A percentile compares a stretch with the other conserved stretches of the same genome.
phyloP scores from a whole-genome alignment of 1,140 invertebrate species.

The Euwallacea similis region DNA sequence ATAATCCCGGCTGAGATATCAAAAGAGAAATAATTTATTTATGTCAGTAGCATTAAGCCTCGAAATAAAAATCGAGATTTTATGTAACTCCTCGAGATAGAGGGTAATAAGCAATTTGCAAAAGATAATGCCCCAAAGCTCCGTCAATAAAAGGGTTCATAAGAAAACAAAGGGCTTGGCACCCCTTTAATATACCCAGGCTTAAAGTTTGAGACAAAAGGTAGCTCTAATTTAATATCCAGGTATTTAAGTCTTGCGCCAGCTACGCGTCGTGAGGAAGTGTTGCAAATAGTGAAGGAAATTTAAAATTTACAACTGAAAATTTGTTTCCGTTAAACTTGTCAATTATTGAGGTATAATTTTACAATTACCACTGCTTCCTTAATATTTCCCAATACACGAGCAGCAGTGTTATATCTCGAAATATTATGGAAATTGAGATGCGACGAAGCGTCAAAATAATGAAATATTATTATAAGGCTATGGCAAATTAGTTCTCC shows the following conservation, averaged over 20 bases:
- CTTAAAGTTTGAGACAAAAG: conserved; percentile 30
- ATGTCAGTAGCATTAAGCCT: background rate
- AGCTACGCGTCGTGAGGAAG: too few relatives aligned
- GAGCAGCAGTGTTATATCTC: too few relatives aligned
- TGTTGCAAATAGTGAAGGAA: too few relatives aligned
- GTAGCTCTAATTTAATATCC: conserved; percentile 36
- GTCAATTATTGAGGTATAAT: too few relatives aligned
- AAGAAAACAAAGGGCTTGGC: conserved; percentile 35
- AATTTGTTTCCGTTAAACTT: too few relatives aligned
- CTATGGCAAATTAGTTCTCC: conserved; percentile 12
- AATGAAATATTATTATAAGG: conserved; percentile 10
- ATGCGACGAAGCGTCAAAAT: conserved; percentile 4
- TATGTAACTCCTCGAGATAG: conserved; percentile 12
- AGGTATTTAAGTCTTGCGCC: background rate
- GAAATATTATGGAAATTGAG: background rate
- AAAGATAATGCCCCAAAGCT: conserved; percentile 31
- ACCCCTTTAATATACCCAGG: conserved; percentile 23
- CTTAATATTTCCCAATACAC: too few relatives aligned
- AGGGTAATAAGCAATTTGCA: conserved; percentile 31
- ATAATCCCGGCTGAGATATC: too few relatives aligned
- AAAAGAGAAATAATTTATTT: conserved; percentile 6
- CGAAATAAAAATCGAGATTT: conserved; percentile 7
- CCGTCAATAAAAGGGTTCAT: conserved; percentile 33
- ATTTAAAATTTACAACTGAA: too few relatives aligned
- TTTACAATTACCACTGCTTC: too few relatives aligned